Base-by-base conservation (phyloP, 2,113 vertebrate genomes). In the Dicaeum eximium region DNA sequence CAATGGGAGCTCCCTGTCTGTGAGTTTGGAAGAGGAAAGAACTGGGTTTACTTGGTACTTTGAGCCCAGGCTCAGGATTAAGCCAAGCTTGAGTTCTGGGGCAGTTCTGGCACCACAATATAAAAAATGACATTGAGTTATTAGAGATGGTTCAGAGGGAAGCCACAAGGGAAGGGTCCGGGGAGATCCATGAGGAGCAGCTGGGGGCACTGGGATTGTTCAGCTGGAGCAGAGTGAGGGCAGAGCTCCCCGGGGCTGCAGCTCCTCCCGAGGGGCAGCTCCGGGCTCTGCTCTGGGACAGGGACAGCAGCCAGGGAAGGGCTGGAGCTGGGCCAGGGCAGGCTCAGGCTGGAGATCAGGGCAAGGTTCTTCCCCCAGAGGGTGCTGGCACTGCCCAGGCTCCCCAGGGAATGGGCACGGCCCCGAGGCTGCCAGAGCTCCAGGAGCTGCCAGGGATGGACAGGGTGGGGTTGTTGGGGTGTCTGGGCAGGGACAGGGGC, bases 351-450 rank as follows among this genome's bases (percentile, higher is more conserved):
- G 77, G 7, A 67, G 64, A 6, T 0, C 42, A 80, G 78, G 73
- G 51, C 6, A 67, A 47, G 78, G 62, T 11, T 80, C 61, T 64
- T 64, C 60, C 60, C 75, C 61, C 61, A 53, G 61, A 66, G 61
- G 75, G 16, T 80, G 77, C 50, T 80, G 78, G 64, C 62, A 57
- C 78, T 67, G 78, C 51, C 51, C 78, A 80, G 78, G 62, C 78
- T 80, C 17, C 78, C 78, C 78, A 58, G 64, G 78, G 78, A 81
- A 81, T 48, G 78, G 78, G 28, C 78, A 27, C 78, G 11, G 78
- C 42, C 78, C 78, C 18, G 53, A 69, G 78, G 78, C 79, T 70
- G 80, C 66, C 80, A 60, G 31, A 82, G 80, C 80, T 82, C 56
- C 66, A 70, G 79, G 65, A 60, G 61, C 50, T 45, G 33, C 71